Conservation (phyloP, 2,888 invertebrate genomes). For the Pyrochroa serraticornis region DNA sequence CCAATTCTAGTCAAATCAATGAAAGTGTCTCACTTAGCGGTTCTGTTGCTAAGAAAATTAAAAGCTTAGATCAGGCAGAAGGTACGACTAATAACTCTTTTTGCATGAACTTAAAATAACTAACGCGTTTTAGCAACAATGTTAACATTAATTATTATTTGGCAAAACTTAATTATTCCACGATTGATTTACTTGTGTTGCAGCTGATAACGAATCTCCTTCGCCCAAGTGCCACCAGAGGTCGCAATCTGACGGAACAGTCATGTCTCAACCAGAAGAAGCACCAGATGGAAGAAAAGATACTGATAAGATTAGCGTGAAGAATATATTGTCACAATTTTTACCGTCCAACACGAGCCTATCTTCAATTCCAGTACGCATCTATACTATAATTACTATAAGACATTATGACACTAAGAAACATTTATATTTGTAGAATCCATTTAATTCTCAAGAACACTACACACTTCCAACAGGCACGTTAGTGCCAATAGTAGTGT, state of each 20-base stretch:
- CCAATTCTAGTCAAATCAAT: background rate
- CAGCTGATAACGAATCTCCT: conserved; percentile 29
- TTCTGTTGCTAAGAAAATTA: conserved; percentile 57
- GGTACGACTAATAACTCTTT: conserved; percentile 46
- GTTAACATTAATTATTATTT: background rate
- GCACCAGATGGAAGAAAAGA: conserved; percentile 55
- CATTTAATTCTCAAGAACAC: conserved; percentile 73
- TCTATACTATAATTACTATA: conserved; percentile 27
- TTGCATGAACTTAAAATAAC: background rate
- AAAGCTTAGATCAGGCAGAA: conserved; percentile 56
- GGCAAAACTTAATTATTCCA: background rate
- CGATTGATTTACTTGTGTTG: background rate
- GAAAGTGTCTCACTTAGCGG: conserved; percentile 33
- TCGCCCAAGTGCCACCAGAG: conserved; percentile 55
- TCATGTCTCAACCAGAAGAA: conserved; percentile 48
- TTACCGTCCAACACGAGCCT: conserved; percentile 63
- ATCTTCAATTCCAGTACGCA: conserved; percentile 54
- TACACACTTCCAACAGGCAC: conserved; percentile 67
- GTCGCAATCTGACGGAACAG: conserved; percentile 57
- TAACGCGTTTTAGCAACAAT: background rate
- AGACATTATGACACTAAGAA: background rate
- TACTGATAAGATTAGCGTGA: conserved; percentile 67
- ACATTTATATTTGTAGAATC: conserved; percentile 61
- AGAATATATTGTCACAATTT: conserved; percentile 71
- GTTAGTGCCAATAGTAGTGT: conserved; percentile 71